Evolutionary conservation across 2,113 vertebrate species (phyloP), one percentile per base, ranked within the genome.

Genomic region (Lates calcarifer): DNA sequence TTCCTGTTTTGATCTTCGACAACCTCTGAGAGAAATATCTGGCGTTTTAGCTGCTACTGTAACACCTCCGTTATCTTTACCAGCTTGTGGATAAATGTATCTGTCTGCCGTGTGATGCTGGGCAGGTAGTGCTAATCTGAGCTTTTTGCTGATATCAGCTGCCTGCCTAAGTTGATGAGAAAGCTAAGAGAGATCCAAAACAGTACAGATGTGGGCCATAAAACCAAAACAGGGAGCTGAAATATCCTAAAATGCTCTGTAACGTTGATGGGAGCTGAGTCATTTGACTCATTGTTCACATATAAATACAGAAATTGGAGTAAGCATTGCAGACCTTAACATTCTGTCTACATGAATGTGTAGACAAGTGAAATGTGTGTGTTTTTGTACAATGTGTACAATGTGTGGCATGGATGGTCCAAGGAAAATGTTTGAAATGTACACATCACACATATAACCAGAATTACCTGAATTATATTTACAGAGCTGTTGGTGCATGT

Each of bases 401-500:
- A 66, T 71, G 17, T 71, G 17, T 72, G 73, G 57, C 28, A 9
- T 35, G 29, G 66, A 43, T 33, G 31, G 62, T 56, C 28, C 9
- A 26, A 35, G 37, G n/a, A 57, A 67, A 31, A 43, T 18, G 60
- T 66, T 24, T 33, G 9, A 43, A 49, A 69, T 56, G 29, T 56
- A 29, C 31, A 18, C 5, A 1, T 35, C 31, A 26, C 29, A 24
- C 39, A 24, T 57, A 22, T 29, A 28, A 56, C 6, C 65, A 31
- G 33, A 70, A 58, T 68, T 74, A 81, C 74, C 78, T 79, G 79
- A 82, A 86, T 51, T 22, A 3, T 28, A 64, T 66, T 41, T 24
- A 58, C 45, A 57, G 62, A 39, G 11, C 17, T 67, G 61, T 61
- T 4, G 81, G 66, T 85, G 88, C 82, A 81, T 72, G 84, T 78